Percentiles rank a stretch among this genome's conserved stretches.
phyloP scores from a whole-genome alignment of 2,888 invertebrate genomes.

The Drosophila nr. fundita region DNA sequence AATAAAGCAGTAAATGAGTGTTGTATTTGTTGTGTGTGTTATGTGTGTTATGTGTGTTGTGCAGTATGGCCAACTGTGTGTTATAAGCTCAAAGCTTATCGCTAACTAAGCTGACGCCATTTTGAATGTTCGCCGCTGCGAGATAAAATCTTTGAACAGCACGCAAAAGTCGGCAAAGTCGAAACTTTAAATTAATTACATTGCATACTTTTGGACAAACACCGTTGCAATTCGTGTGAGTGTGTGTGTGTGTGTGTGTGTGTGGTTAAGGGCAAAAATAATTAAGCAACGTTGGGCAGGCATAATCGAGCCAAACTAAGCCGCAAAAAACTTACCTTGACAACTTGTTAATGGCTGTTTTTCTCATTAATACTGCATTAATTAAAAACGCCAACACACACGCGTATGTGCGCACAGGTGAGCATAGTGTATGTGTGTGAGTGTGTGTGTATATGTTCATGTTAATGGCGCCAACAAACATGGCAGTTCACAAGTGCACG shows the following conservation, averaged over 20 bases:
- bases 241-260: conserved; percentile 22
- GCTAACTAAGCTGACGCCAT: conserved; percentile 64
- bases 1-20: conserved; percentile 46
- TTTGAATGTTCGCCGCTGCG: conserved; percentile 57
- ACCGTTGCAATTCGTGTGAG: conserved; percentile 15
- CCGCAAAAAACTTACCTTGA: conserved; percentile 83
- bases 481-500: conserved; percentile 70
- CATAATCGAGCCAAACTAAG: conserved; percentile 22
- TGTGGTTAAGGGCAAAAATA: conserved; percentile 57
- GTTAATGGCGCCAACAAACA: conserved; percentile 64
- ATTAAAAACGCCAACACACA: conserved; percentile 69
- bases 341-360: conserved; percentile 85
- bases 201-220: conserved; percentile 30
- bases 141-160: conserved; percentile 58
- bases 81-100: conserved; percentile 63
- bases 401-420: conserved; percentile 14
- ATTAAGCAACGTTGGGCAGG: conserved; percentile 59
- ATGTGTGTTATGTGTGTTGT: neutral
- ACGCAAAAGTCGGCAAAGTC: conserved; percentile 51
- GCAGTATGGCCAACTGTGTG: conserved; percentile 37
- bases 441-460: conserved; percentile 25
- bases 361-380: conserved; percentile 85
- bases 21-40: conserved; percentile 4
- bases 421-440: conserved; percentile 17
- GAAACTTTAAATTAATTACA: conserved; percentile 74